A percentile compares a stretch with the other conserved stretches of the same genome.
phyloP scores from a whole-genome alignment of 2,797 vertebrate species.

The Schizopygopsis pylzovi region DNA sequence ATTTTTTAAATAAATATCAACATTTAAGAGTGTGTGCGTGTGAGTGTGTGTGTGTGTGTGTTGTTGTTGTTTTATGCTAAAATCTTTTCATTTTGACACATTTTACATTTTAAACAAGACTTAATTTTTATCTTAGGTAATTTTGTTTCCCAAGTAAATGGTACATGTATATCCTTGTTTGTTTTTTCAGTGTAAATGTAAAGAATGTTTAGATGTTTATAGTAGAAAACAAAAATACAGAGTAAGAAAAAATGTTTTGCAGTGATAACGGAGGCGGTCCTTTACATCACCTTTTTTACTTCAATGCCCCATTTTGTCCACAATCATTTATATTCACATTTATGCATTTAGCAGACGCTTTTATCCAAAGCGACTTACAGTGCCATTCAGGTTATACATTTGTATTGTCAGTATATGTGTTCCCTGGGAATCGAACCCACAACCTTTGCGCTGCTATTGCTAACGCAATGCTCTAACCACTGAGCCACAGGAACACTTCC shows the following conservation, averaged over 20 bases:
- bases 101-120: background rate
- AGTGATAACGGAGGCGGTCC: conserved; percentile 21
- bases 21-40: background rate
- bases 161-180: background rate
- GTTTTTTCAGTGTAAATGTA: background rate
- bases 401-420: no score
- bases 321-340: background rate
- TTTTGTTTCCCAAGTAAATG: background rate
- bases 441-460: no score
- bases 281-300: background rate
- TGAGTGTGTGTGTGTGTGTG: no score
- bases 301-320: background rate
- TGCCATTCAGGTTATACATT: no score
- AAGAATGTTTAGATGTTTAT: background rate
- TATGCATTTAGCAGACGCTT: no score
- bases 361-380: no score
- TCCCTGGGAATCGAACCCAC: no score
- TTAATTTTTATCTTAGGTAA: background rate
- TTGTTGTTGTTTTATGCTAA: background rate
- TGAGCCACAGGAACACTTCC: no score
- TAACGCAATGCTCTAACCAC: no score
- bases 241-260: background rate
- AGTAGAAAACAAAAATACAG: background rate
- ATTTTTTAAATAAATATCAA: background rate
- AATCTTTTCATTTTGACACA: background rate